phyloP scores from a whole-genome alignment of 2,113 vertebrate genomes.

The Nesogale talazaci region DNA sequence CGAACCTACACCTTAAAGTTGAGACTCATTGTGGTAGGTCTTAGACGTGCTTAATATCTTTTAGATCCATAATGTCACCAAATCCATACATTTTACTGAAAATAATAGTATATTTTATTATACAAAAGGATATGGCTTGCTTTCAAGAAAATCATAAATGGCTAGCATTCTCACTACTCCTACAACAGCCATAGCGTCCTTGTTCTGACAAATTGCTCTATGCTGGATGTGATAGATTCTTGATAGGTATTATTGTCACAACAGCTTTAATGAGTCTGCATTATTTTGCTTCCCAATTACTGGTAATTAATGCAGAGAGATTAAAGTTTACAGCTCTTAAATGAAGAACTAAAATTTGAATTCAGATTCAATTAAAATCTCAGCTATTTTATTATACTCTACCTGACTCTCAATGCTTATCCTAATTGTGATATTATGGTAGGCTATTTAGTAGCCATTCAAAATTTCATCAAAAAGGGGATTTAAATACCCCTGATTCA shows the following conservation, averaged over 20 bases:
- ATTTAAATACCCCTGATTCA: slow-evolving; percentile 29
- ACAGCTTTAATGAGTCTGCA: background rate
- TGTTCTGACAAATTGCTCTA: background rate
- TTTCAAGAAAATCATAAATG: slow-evolving; percentile 17
- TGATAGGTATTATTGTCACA: slow-evolving; percentile 16
- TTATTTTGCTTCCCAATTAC: background rate
- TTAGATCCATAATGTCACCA: background rate
- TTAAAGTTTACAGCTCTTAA: slow-evolving; percentile 32
- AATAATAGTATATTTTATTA: slow-evolving; percentile 26
- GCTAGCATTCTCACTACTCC: background rate
- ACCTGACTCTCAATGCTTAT: background rate
- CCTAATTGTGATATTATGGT: background rate
- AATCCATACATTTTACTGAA: slow-evolving; percentile 1
- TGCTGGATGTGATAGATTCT: background rate
- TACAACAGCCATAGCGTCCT: background rate
- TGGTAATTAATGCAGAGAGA: background rate
- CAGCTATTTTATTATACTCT: background rate
- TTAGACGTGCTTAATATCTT: background rate
- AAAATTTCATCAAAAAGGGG: background rate
- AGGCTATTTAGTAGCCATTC: background rate
- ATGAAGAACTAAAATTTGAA: slow-evolving; percentile 48
- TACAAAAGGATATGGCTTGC: slow-evolving; percentile 1
- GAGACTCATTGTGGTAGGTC: background rate
- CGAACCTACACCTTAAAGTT: no score
- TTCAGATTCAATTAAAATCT: slow-evolving; percentile 22